These are phyloP conservation scores for Liolophura sinensis DNA, from an alignment of 1,140 invertebrate genomes.

Conservation along the genomic window DNA sequence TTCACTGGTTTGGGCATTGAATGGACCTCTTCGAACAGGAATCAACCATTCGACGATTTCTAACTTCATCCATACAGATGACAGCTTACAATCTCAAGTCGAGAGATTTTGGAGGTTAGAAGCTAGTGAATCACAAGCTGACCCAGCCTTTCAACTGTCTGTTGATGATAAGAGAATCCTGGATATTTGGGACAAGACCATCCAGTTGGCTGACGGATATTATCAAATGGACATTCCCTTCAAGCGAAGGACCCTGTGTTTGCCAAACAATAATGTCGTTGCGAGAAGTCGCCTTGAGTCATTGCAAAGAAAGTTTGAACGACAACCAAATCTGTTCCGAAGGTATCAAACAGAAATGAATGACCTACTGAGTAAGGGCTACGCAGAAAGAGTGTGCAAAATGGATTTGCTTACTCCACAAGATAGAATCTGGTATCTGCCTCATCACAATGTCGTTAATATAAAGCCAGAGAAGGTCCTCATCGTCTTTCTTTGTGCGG, in stretches of 20 bases:
- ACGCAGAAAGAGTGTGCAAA: conserved; percentile 13
- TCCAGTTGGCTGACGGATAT: conserved; percentile 4
- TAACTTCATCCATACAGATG: background rate
- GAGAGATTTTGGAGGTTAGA: too few species aligned
- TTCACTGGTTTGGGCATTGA: background rate
- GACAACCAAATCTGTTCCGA: conserved; percentile 5
- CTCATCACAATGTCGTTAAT: conserved; percentile 24
- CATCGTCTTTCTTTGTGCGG: conserved; percentile 30
- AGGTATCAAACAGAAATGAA: conserved; percentile 10
- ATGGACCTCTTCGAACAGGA: background rate
- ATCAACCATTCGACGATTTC: background rate
- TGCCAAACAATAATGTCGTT: conserved; percentile 10
- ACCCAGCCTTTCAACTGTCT: too few species aligned
- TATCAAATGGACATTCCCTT: conserved; percentile 8
- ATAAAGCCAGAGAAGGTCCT: conserved; percentile 23
- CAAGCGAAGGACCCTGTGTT: background rate
- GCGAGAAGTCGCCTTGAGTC: conserved; percentile 3
- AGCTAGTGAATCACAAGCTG: too few species aligned
- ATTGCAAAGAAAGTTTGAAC: conserved; percentile 5
- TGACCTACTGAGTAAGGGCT: conserved; percentile 8
- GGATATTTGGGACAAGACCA: too few species aligned
- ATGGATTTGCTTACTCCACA: background rate
- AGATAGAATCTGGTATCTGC: too few species aligned
- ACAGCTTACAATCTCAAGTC: background rate
- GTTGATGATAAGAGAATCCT: too few species aligned